These are phyloP conservation scores for Mechanitis mazaeus DNA, from an alignment of 2,888 invertebrate species.

Conservation along the genomic window DNA sequence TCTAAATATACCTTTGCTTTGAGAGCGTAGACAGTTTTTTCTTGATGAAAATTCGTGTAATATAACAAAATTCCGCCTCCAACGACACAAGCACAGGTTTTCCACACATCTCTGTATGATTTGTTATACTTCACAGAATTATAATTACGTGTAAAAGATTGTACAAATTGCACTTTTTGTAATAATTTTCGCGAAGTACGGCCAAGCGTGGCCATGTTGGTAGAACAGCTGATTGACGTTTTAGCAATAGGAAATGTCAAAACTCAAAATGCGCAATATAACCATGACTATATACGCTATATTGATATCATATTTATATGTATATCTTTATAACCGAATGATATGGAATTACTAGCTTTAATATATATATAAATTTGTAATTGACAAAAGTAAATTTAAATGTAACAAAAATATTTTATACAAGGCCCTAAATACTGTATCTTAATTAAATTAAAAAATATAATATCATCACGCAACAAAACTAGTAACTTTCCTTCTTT, in stretches of 20 bases:
- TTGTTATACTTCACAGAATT: conserved; percentile 51
- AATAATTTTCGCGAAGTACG: conserved; percentile 64
- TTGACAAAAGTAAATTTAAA: too few species aligned
- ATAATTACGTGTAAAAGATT: conserved; percentile 52
- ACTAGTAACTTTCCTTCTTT: too few species aligned
- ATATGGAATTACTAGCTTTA: too few species aligned
- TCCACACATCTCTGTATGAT: conserved; percentile 47
- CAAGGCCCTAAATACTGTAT: too few species aligned
- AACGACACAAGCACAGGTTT: conserved; percentile 64
- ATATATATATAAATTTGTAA: too few species aligned
- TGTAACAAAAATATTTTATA: too few species aligned
- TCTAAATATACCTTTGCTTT: conserved; percentile 62
- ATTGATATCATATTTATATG: too few species aligned
- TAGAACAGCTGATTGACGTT: conserved; percentile 60
- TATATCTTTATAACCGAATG: too few species aligned
- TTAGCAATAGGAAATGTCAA: conserved; percentile 31
- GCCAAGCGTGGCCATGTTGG: conserved; percentile 73
- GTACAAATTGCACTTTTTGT: conserved; percentile 55
- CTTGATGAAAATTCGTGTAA: conserved; percentile 50
- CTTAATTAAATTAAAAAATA: too few species aligned
- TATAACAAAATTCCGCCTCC: conserved; percentile 62
- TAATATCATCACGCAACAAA: too few species aligned
- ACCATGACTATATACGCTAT: too few species aligned
- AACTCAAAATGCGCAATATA: neutral
- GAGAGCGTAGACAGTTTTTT: conserved; percentile 63